Percentiles rank a stretch among this genome's conserved stretches.
Evolutionary conservation across 2,113 vertebrate genomes (phyloP).

Genomic region (Antechinus flavipes): DNA sequence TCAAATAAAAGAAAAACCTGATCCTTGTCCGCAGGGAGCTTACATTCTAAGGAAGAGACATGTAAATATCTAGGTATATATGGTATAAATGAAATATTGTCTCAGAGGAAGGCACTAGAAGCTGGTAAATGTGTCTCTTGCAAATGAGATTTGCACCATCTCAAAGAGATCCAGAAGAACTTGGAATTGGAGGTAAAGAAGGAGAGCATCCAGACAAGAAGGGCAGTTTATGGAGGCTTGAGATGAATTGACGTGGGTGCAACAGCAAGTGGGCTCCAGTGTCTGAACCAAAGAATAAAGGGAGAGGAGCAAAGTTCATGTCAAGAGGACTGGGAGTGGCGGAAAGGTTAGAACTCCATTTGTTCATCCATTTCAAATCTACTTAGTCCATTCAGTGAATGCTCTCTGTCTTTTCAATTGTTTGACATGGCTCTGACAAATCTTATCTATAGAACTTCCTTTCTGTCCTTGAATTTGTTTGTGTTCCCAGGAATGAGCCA

Average conservation of each 20-base stretch:
- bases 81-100: not conserved
- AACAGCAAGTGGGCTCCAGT: not conserved
- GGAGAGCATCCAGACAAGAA: not conserved
- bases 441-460: not conserved
- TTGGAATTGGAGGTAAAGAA: not conserved
- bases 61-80: not conserved
- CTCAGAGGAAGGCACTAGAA: not conserved
- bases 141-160: not conserved
- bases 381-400: not conserved
- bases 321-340: not conserved
- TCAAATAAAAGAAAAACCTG: not conserved
- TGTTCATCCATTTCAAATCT: not conserved
- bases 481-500: not conserved
- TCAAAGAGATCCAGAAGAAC: not conserved
- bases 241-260: not conserved
- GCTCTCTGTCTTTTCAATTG: not conserved
- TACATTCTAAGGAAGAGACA: not conserved
- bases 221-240: not conserved
- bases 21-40: not conserved
- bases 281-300: not conserved
- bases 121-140: not conserved
- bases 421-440: not conserved
- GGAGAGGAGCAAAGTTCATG: not conserved
- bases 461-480: not conserved
- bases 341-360: not conserved